Evolutionary conservation across 2,797 vertebrate genomes (phyloP).

Genomic region (Acropternis orthonyx): DNA sequence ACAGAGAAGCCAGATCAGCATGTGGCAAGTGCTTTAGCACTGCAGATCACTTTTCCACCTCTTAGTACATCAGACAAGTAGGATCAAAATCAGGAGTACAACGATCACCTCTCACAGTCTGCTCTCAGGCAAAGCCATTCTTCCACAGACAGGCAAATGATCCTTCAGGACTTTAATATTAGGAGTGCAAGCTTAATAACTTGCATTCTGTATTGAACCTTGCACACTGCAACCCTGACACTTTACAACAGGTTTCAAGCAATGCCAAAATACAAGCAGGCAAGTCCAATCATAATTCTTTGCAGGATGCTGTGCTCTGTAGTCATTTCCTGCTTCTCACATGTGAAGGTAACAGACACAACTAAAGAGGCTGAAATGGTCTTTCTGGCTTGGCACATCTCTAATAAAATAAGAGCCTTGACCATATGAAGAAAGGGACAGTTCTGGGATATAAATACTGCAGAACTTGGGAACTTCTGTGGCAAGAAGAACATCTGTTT

Average conservation of each 20-base stretch:
- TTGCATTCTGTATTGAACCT: neutral
- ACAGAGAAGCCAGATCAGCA: neutral
- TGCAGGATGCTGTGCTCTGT: neutral
- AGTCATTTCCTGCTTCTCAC: slow-evolving; percentile 49
- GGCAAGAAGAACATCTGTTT: slow-evolving; percentile 64
- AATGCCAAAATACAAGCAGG: slow-evolving; percentile 10
- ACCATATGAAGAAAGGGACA: slow-evolving; percentile 32
- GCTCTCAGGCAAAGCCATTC: neutral
- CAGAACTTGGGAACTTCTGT: slow-evolving; percentile 7
- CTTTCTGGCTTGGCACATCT: slow-evolving; percentile 38
- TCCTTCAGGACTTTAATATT: neutral
- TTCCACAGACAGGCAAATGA: neutral
- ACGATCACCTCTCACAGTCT: neutral
- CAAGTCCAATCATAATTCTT: slow-evolving; percentile 7
- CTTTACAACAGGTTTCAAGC: neutral
- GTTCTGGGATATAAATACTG: slow-evolving; percentile 45
- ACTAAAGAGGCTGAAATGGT: neutral
- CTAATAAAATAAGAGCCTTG: slow-evolving; percentile 47
- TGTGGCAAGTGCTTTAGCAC: neutral
- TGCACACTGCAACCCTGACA: neutral
- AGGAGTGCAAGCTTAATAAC: neutral
- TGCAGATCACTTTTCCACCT: neutral
- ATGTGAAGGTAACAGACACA: slow-evolving; percentile 16
- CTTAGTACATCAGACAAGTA: neutral
- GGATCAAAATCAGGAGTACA: neutral